These are phyloP conservation scores for Theropithecus gelada DNA, from an alignment of 2,113 vertebrate species.

Conservation along the genomic window DNA sequence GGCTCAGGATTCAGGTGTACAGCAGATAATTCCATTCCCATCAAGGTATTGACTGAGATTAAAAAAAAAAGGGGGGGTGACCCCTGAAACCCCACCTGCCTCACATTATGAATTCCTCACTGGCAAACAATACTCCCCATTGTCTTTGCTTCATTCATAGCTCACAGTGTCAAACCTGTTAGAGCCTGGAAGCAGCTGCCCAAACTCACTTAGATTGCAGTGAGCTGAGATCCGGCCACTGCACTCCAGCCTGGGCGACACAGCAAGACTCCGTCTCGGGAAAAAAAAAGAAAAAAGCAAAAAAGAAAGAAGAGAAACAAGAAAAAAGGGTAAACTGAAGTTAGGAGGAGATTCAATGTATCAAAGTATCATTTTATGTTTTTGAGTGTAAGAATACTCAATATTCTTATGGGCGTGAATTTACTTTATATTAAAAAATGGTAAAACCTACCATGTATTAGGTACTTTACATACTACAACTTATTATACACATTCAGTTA, in stretches of 20 bases:
- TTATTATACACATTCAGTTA: not conserved
- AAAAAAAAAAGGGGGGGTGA: not conserved
- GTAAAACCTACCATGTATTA: not conserved
- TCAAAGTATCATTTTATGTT: not conserved
- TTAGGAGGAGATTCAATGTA: not conserved
- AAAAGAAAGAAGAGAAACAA: not conserved
- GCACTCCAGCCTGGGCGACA: too few relatives aligned
- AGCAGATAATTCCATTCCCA: conserved; percentile 1
- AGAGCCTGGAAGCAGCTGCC: not conserved
- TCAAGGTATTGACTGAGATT: conserved; percentile 5
- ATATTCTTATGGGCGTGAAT: not conserved
- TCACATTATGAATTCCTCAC: conserved; percentile 3
- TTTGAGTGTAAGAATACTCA: not conserved
- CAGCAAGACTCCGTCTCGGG: too few relatives aligned
- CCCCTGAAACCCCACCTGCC: not conserved
- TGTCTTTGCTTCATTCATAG: conserved; percentile 32
- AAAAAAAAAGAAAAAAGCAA: too few relatives aligned
- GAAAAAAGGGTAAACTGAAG: not conserved
- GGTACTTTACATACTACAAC: not conserved
- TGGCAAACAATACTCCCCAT: conserved; percentile 26
- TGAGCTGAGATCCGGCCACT: too few relatives aligned
- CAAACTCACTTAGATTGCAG: not conserved
- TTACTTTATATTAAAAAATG: conserved; percentile 3
- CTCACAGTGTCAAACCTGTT: not conserved
- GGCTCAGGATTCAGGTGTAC: not conserved